These are phyloP conservation scores for Petaurus breviceps DNA, from an alignment of 2,113 vertebrate species.

Conservation along the genomic window DNA sequence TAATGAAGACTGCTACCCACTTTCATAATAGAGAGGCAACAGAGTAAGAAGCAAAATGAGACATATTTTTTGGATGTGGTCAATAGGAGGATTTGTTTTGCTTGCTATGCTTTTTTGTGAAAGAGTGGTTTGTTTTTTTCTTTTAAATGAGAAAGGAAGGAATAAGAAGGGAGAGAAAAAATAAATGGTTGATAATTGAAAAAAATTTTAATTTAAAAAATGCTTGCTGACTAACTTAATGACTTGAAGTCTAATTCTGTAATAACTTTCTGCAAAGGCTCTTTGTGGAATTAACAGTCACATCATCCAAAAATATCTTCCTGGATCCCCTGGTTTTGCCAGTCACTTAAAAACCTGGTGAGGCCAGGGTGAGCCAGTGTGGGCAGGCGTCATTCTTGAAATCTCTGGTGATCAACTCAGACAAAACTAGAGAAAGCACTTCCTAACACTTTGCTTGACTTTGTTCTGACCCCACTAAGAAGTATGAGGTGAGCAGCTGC, in stretches of 20 bases:
- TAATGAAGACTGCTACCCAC: not conserved
- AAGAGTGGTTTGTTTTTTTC: not conserved
- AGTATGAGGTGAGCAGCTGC: not conserved
- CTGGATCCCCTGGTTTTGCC: not conserved
- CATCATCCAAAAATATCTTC: not conserved
- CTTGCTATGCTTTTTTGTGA: not conserved
- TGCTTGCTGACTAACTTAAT: not conserved
- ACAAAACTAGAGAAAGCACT: not conserved
- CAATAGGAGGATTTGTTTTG: not conserved
- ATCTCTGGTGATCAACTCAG: not conserved
- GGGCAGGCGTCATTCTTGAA: not conserved
- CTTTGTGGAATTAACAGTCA: not conserved
- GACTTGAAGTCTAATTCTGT: not conserved
- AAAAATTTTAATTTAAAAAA: not conserved
- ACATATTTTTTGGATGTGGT: not conserved
- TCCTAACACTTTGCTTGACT: not conserved
- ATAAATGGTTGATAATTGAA: not conserved
- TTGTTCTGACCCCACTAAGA: not conserved
- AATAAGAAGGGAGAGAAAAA: not conserved
- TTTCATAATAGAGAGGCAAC: not conserved
- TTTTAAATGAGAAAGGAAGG: not conserved
- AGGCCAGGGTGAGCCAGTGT: not conserved
- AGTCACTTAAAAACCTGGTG: not conserved
- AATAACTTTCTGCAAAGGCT: not conserved
- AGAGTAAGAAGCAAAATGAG: not conserved